Percentiles rank a stretch among this genome's conserved stretches.
phyloP scores from a whole-genome alignment of 2,888 invertebrate genomes.

The Cosmia pyralina region DNA sequence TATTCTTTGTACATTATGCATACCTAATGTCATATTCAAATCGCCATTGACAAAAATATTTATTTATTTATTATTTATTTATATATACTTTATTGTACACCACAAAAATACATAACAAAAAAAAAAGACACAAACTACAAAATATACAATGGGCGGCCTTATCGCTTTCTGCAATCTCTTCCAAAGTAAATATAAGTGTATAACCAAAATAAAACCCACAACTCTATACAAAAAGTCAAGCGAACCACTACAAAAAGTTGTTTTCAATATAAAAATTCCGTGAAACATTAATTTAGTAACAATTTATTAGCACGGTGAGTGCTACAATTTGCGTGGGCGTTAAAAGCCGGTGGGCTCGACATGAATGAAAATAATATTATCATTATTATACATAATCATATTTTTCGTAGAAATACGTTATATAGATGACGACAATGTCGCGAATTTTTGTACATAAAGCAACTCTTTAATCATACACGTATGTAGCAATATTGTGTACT shows the following conservation, averaged over 20 bases:
- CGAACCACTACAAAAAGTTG: not conserved
- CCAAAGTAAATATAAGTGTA: too few species aligned
- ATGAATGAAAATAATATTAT: slow-evolving; percentile 34
- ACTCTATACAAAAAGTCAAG: slow-evolving; percentile 4
- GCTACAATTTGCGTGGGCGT: slow-evolving; percentile 28
- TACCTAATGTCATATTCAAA: not conserved
- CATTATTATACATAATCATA: slow-evolving; percentile 1
- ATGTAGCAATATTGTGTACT: not conserved
- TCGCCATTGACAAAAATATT: not conserved
- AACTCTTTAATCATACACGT: not conserved
- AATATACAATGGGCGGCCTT: too few species aligned
- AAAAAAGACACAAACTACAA: too few species aligned
- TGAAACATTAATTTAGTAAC: slow-evolving; percentile 24
- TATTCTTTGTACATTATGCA: not conserved
- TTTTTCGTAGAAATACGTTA: slow-evolving; percentile 13
- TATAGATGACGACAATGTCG: not conserved
- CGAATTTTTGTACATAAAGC: not conserved
- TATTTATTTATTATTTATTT: too few species aligned
- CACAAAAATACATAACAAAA: too few species aligned
- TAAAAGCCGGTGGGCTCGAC: slow-evolving; percentile 6
- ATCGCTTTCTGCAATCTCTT: too few species aligned
- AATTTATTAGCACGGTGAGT: slow-evolving; percentile 27
- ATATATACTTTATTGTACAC: too few species aligned
- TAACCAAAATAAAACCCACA: too few species aligned
- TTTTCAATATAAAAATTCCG: slow-evolving; percentile 27